A percentile compares a stretch with the other conserved stretches of the same genome.
These are phyloP conservation scores for Paraescarpia echinospica DNA, from an alignment of 1,140 invertebrate genomes.

Conservation along the genomic window DNA sequence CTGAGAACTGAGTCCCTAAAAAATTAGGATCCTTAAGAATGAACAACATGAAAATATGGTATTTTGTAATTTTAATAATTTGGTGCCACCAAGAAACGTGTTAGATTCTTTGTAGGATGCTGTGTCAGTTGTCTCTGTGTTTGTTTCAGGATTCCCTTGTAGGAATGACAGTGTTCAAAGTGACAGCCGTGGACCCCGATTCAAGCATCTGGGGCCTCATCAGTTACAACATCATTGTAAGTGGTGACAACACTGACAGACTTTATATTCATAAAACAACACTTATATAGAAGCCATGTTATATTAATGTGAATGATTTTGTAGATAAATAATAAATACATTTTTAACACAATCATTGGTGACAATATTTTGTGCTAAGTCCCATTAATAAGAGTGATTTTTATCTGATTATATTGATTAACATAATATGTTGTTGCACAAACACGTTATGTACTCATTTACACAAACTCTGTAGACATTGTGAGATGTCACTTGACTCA, in stretches of 20 bases:
- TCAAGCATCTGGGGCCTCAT: slow-evolving; percentile 5
- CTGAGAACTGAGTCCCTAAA: not conserved
- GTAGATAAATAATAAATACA: not conserved
- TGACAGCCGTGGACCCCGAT: slow-evolving; percentile 22
- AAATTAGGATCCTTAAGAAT: not conserved
- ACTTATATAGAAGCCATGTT: not conserved
- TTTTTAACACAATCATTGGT: not conserved
- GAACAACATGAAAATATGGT: not conserved
- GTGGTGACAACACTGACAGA: not conserved
- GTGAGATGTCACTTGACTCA: too few relatives aligned
- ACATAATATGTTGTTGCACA: too few relatives aligned
- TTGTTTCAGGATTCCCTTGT: slow-evolving; percentile 20
- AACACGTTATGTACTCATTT: too few relatives aligned
- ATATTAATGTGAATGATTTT: not conserved
- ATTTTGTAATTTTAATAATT: not conserved
- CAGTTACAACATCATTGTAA: slow-evolving; percentile 22
- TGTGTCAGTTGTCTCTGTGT: not conserved
- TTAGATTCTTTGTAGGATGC: not conserved
- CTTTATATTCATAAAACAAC: not conserved
- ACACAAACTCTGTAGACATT: too few relatives aligned
- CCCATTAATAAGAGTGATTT: too few relatives aligned
- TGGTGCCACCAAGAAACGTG: not conserved
- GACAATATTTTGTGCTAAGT: too few relatives aligned
- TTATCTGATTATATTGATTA: too few relatives aligned
- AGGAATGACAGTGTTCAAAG: slow-evolving; percentile 19